These are phyloP conservation scores for Chrysotoxum bicinctum DNA, from an alignment of 2,888 invertebrate genomes.

Conservation along the genomic window DNA sequence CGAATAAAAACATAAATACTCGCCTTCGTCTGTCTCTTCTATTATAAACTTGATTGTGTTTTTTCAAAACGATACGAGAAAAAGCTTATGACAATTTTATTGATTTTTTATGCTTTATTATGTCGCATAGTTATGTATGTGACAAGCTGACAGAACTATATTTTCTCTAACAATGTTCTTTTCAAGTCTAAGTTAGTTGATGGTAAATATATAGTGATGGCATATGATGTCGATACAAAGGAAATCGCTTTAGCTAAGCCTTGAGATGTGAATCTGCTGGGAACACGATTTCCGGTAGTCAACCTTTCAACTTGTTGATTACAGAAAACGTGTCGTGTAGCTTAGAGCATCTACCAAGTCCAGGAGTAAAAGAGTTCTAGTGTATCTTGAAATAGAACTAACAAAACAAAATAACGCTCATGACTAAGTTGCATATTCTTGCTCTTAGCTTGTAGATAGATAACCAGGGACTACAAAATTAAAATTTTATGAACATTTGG, in stretches of 20 bases:
- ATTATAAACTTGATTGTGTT: constrained; percentile 11
- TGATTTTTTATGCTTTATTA: constrained; percentile 36
- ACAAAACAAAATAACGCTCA: not conserved
- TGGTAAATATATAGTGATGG: not conserved
- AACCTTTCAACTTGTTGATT: constrained; percentile 69
- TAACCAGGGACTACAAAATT: too few species aligned
- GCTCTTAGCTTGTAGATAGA: not conserved
- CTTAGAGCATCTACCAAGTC: not conserved
- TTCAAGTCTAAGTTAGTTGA: not conserved
- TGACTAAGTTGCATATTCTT: not conserved
- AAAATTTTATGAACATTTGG: too few species aligned
- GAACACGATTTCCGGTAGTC: constrained; percentile 62
- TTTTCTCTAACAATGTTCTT: not conserved
- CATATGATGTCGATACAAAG: constrained; percentile 15
- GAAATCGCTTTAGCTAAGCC: constrained; percentile 1
- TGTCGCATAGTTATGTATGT: constrained; percentile 31
- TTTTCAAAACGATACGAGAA: not conserved
- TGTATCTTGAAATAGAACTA: not conserved
- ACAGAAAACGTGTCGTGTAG: constrained; percentile 37
- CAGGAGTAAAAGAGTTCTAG: not conserved
- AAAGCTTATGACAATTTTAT: constrained; percentile 47
- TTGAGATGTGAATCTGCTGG: constrained; percentile 1
- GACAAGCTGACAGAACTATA: constrained; percentile 53
- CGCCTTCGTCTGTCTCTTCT: not conserved
- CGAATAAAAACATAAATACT: constrained; percentile 26